A percentile compares a stretch with the other conserved stretches of the same genome.
Conservation (phyloP, 2,113 vertebrate species). For the Herpailurus yagouaroundi region DNA sequence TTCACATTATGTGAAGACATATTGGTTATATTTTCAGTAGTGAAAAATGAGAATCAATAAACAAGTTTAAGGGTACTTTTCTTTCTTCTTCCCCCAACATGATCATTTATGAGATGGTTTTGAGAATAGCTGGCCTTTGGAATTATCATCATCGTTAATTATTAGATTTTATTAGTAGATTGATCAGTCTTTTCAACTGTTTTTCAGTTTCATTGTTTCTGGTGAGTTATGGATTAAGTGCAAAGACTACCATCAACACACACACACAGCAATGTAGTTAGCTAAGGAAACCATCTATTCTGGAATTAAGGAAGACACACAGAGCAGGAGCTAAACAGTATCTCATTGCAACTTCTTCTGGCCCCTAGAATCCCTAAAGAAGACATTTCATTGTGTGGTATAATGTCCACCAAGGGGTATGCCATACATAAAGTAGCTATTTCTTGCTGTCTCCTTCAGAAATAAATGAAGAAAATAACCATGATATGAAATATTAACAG, state of each 20-base stretch:
- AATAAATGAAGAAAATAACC: conserved; percentile 44
- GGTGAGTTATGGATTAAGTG: neutral
- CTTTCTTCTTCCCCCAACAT: neutral
- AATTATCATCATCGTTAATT: neutral
- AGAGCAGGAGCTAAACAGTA: neutral
- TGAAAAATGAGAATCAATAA: neutral
- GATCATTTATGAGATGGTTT: neutral
- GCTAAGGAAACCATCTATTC: neutral
- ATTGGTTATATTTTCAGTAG: neutral
- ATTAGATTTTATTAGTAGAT: neutral
- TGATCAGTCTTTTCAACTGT: neutral
- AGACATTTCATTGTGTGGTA: neutral
- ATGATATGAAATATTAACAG: conserved; percentile 51
- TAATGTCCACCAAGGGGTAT: neutral
- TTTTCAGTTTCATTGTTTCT: neutral
- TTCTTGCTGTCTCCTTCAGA: conserved; percentile 38
- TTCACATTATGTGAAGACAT: neutral
- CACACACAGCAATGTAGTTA: neutral
- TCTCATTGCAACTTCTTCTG: neutral
- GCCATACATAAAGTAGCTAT: neutral
- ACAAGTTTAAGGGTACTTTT: neutral
- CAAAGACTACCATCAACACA: neutral
- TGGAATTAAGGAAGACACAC: neutral
- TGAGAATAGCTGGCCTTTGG: neutral
- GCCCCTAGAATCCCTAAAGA: neutral